Conservation (phyloP, 2,888 invertebrate species). For the Chymomyza caudatula region DNA sequence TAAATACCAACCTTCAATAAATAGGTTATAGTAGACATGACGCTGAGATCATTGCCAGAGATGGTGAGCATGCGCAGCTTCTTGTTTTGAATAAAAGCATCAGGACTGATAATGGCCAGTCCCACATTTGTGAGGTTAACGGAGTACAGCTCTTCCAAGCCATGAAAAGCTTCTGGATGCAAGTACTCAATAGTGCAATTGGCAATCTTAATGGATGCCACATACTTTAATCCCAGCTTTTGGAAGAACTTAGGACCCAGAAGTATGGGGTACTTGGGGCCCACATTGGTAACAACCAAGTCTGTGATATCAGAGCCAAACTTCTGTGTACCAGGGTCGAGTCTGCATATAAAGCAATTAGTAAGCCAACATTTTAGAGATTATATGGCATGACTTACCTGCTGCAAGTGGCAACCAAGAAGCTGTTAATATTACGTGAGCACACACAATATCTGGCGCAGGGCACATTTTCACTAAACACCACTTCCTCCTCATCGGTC, state of each 20-base stretch:
- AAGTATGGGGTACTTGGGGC: conserved; percentile 80
- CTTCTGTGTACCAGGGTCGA: conserved; percentile 83
- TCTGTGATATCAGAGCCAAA: conserved; percentile 84
- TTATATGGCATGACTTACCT: conserved; percentile 76
- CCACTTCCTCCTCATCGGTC: conserved; percentile 73
- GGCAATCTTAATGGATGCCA: conserved; percentile 84
- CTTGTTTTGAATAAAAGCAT: conserved; percentile 84
- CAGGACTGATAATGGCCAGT: conserved; percentile 83
- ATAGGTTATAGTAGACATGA: conserved; percentile 75
- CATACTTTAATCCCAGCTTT: conserved; percentile 82
- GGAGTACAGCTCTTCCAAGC: conserved; percentile 83
- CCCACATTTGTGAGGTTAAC: conserved; percentile 85
- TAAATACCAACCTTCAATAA: conserved; percentile 64
- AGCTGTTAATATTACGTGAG: conserved; percentile 80
- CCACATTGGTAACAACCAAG: conserved; percentile 83
- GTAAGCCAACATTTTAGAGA: not conserved
- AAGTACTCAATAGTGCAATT: conserved; percentile 84
- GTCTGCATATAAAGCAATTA: conserved; percentile 53
- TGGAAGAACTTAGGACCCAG: conserved; percentile 82
- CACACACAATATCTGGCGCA: conserved; percentile 84
- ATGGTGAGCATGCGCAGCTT: conserved; percentile 84
- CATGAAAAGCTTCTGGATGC: conserved; percentile 84
- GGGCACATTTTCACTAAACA: conserved; percentile 77
- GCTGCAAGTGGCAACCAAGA: conserved; percentile 83
- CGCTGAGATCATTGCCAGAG: conserved; percentile 82